Conservation (phyloP, 2,113 vertebrate genomes). For the Galbula dea region DNA sequence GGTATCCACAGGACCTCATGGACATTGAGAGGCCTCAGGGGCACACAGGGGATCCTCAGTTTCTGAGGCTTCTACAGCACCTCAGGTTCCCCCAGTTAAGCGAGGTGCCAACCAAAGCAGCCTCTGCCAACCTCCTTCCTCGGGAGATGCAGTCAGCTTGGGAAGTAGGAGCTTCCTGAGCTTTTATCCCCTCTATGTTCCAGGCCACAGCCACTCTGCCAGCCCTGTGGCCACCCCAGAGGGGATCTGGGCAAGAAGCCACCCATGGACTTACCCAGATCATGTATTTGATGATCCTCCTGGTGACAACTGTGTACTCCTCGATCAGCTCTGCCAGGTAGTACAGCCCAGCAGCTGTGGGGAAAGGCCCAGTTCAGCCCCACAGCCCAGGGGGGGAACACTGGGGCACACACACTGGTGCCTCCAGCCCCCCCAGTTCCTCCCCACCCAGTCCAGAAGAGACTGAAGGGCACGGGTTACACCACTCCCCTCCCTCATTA, state of each 20-base stretch:
- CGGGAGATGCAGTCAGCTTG: fast-evolving
- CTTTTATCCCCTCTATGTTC: background rate
- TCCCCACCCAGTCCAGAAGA: background rate
- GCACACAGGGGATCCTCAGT: too few relatives aligned
- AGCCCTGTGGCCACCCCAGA: background rate
- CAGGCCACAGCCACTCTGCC: background rate
- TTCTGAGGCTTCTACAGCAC: too few relatives aligned
- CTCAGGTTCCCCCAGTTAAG: background rate
- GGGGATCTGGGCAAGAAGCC: background rate
- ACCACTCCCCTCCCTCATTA: background rate
- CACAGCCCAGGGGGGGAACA: background rate
- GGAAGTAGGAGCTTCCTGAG: background rate
- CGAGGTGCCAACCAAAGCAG: fast-evolving
- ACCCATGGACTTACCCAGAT: conserved; percentile 83
- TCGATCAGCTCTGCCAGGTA: conserved; percentile 95
- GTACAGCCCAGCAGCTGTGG: conserved; percentile 89
- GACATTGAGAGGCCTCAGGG: too few relatives aligned
- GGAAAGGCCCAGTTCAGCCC: background rate
- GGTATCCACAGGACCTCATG: too few relatives aligned
- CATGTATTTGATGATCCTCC: conserved; percentile 97
- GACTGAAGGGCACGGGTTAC: background rate
- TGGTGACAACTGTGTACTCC: conserved; percentile 92
- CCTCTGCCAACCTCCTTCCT: background rate
- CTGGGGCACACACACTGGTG: too few relatives aligned
- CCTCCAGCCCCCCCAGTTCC: background rate